Percentiles rank a stretch among this genome's conserved stretches.
phyloP scores from a whole-genome alignment of 2,797 vertebrate species.

The Pangasius sanitwongsei region DNA sequence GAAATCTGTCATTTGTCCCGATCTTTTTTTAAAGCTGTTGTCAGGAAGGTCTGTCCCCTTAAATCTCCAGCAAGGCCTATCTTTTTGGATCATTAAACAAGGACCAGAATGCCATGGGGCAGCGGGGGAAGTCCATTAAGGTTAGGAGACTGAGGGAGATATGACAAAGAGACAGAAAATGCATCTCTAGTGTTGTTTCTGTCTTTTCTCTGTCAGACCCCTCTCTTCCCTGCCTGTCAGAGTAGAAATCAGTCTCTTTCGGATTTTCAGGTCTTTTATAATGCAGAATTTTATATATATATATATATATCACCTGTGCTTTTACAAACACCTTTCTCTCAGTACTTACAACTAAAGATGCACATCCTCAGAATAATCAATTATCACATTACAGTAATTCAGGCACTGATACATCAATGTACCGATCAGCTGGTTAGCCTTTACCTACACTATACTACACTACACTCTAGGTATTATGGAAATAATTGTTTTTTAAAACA shows the following conservation, averaged over 20 bases:
- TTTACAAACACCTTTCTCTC: conserved; percentile 55
- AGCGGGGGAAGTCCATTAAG: conserved; percentile 52
- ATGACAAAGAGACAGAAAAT: conserved; percentile 56
- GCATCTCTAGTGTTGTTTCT: not conserved
- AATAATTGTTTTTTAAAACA: not conserved
- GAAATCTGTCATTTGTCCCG: conserved; percentile 57
- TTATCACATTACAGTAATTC: conserved; percentile 46
- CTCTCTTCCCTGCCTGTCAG: conserved; percentile 66
- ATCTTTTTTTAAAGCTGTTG: conserved; percentile 21
- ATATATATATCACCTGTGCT: conserved; percentile 27
- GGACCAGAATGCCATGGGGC: conserved; percentile 51
- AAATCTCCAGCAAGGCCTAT: conserved; percentile 66
- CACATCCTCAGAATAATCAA: conserved; percentile 79
- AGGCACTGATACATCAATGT: not conserved
- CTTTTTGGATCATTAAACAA: conserved; percentile 65
- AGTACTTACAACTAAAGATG: conserved; percentile 73
- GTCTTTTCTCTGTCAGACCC: conserved; percentile 42
- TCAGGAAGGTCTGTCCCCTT: conserved; percentile 58
- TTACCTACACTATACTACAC: not conserved
- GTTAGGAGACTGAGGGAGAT: conserved; percentile 51
- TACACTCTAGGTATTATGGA: not conserved
- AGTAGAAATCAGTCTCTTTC: not conserved
- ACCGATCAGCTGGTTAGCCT: conserved; percentile 70
- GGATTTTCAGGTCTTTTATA: too few relatives aligned
- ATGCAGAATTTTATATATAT: too few relatives aligned